Conservation (phyloP, 2,797 vertebrate species). For the Hyperoplus immaculatus region DNA sequence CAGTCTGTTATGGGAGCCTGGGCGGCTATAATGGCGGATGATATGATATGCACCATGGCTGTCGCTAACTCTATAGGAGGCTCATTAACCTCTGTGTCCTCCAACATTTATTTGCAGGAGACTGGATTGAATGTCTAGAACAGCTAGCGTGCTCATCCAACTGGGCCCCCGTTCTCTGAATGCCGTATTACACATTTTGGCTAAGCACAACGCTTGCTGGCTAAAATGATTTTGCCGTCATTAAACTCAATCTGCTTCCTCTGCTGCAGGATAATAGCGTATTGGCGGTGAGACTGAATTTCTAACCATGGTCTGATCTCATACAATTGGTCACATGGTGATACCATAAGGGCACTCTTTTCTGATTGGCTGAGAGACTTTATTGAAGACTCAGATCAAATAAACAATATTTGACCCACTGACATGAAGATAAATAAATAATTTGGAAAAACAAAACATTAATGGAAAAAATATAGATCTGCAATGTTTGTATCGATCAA, state of each 20-base stretch:
- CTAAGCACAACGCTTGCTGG: neutral
- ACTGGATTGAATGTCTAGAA: conserved; percentile 43
- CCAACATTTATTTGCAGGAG: conserved; percentile 50
- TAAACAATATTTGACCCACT: too few relatives aligned
- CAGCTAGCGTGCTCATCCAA: conserved; percentile 3
- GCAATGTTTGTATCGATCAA: too few relatives aligned
- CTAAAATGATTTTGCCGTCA: neutral
- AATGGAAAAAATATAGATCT: too few relatives aligned
- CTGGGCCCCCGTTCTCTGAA: neutral
- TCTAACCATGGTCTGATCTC: neutral
- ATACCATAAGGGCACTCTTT: neutral
- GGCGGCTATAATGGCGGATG: conserved; percentile 69
- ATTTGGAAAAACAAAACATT: too few relatives aligned
- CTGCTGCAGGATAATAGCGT: neutral
- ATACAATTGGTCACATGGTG: neutral
- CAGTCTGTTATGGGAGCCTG: conserved; percentile 65
- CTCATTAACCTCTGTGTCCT: conserved; percentile 77
- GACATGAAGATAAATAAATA: too few relatives aligned
- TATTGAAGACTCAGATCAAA: too few relatives aligned
- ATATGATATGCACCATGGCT: conserved; percentile 61
- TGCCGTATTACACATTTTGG: neutral
- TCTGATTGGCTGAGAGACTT: neutral
- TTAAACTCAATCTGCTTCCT: neutral
- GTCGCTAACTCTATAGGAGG: conserved; percentile 56
- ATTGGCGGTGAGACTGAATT: neutral